A percentile compares a stretch with the other conserved stretches of the same genome.
These are phyloP conservation scores for Encarsia formosa DNA, from an alignment of 2,888 invertebrate genomes.

Conservation along the genomic window DNA sequence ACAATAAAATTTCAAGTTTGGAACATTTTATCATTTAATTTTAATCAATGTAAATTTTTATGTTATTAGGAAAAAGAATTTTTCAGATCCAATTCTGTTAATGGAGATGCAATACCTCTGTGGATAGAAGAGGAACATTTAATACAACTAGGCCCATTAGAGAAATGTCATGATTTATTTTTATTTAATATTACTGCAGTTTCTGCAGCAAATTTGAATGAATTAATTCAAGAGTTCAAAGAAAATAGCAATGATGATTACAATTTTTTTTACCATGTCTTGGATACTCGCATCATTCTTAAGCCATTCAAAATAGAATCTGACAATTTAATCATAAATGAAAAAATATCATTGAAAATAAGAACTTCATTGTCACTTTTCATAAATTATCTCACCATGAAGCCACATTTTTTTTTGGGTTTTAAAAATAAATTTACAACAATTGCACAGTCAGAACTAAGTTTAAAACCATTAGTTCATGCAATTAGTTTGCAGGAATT, in stretches of 20 bases:
- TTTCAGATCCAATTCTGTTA: background rate
- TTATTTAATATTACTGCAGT: slow-evolving; percentile 58
- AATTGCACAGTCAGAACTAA: slow-evolving; percentile 52
- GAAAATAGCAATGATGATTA: slow-evolving; percentile 30
- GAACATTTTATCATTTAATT: too few relatives aligned
- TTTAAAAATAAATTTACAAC: slow-evolving; percentile 50
- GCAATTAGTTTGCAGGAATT: slow-evolving; percentile 51
- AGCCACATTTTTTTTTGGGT: slow-evolving; percentile 53
- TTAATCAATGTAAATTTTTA: too few relatives aligned
- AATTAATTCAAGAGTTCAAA: slow-evolving; percentile 36
- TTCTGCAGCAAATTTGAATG: slow-evolving; percentile 57
- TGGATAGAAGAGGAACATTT: slow-evolving; percentile 41
- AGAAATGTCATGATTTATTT: slow-evolving; percentile 48
- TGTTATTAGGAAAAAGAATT: slow-evolving; percentile 7
- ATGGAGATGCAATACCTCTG: slow-evolving; percentile 20
- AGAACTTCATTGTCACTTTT: slow-evolving; percentile 50
- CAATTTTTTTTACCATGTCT: slow-evolving; percentile 41
- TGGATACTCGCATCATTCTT: slow-evolving; percentile 44
- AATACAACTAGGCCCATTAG: slow-evolving; percentile 46
- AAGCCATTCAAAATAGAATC: slow-evolving; percentile 40
- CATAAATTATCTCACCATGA: slow-evolving; percentile 53
- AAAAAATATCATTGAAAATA: slow-evolving; percentile 55
- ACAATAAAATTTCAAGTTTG: too few relatives aligned
- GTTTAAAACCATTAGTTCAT: slow-evolving; percentile 55
- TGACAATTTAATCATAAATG: slow-evolving; percentile 48